These are phyloP conservation scores for Eurois occulta DNA, from an alignment of 2,888 invertebrate species.

Conservation along the genomic window DNA sequence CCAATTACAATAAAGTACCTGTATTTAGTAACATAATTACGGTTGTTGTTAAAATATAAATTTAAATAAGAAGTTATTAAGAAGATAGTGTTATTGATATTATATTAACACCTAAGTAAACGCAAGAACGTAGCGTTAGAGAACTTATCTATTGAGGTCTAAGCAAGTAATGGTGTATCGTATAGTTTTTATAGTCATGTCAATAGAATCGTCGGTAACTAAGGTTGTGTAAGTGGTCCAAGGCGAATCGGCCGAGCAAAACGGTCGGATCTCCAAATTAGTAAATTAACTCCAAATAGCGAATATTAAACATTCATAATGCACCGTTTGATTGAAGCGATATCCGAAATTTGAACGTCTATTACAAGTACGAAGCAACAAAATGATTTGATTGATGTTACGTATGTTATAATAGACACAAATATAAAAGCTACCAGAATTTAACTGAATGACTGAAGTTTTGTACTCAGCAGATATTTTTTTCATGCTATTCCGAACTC, in stretches of 20 bases:
- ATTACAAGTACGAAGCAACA: constrained; percentile 33
- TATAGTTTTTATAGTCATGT: constrained; percentile 48
- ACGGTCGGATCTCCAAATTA: constrained; percentile 75
- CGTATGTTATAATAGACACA: constrained; percentile 14
- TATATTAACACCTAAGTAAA: constrained; percentile 30
- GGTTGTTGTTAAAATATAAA: constrained; percentile 59
- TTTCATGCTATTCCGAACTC: neutral
- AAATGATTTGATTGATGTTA: constrained; percentile 4
- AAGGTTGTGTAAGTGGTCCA: constrained; percentile 82
- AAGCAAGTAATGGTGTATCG: constrained; percentile 25
- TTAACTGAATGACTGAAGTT: neutral
- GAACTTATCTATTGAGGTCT: constrained; percentile 18
- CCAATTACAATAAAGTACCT: constrained; percentile 63
- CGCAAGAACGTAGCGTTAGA: constrained; percentile 1
- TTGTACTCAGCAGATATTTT: neutral
- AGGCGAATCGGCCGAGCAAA: constrained; percentile 79
- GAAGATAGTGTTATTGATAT: constrained; percentile 30
- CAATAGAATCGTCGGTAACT: constrained; percentile 70
- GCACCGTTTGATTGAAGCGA: constrained; percentile 35
- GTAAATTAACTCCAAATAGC: constrained; percentile 61
- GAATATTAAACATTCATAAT: constrained; percentile 49
- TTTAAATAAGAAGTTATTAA: constrained; percentile 59
- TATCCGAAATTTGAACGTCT: constrained; percentile 13
- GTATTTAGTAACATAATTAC: constrained; percentile 65
- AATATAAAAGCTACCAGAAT: neutral